Percentiles rank a stretch among this genome's conserved stretches.
Conservation (phyloP, 2,113 vertebrate genomes). For the Sapayoa aenigma region DNA sequence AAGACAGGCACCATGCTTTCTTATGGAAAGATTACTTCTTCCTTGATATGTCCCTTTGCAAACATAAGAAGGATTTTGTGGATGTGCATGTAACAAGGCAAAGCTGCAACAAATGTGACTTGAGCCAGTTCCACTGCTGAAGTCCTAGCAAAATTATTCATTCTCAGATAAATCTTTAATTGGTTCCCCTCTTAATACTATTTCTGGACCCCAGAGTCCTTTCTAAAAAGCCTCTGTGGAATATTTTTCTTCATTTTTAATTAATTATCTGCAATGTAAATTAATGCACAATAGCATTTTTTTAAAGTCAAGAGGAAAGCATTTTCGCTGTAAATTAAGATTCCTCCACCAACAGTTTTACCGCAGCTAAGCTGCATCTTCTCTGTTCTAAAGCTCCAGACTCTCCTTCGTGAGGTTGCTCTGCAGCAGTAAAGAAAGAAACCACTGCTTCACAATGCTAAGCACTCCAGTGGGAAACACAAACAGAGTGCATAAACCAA, state of each 20-base stretch:
- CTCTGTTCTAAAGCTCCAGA: constrained; percentile 56
- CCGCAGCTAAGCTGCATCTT: constrained; percentile 37
- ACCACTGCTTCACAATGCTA: constrained; percentile 59
- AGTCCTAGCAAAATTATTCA: constrained; percentile 36
- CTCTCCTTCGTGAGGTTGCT: constrained; percentile 51
- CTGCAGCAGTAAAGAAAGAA: constrained; percentile 66
- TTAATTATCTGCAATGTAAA: constrained; percentile 77
- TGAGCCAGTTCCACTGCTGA: constrained; percentile 5
- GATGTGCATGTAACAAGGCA: not conserved
- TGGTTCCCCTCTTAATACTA: constrained; percentile 49
- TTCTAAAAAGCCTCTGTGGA: constrained; percentile 64
- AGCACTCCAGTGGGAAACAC: constrained; percentile 78
- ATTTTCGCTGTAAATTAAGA: constrained; percentile 69
- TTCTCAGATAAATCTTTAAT: constrained; percentile 62
- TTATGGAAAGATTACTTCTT: not conserved
- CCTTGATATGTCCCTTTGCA: not conserved
- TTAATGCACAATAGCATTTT: constrained; percentile 68
- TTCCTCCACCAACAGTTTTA: constrained; percentile 64
- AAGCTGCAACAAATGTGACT: constrained; percentile 15
- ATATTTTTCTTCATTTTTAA: constrained; percentile 75
- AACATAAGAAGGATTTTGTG: not conserved
- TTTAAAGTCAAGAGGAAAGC: constrained; percentile 63
- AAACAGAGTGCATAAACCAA: constrained; percentile 77
- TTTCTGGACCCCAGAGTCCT: constrained; percentile 59
- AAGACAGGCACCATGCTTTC: not conserved